Evolutionary conservation across 1,140 invertebrate species (phyloP).

Genomic region (Papilio aristodemus): DNA sequence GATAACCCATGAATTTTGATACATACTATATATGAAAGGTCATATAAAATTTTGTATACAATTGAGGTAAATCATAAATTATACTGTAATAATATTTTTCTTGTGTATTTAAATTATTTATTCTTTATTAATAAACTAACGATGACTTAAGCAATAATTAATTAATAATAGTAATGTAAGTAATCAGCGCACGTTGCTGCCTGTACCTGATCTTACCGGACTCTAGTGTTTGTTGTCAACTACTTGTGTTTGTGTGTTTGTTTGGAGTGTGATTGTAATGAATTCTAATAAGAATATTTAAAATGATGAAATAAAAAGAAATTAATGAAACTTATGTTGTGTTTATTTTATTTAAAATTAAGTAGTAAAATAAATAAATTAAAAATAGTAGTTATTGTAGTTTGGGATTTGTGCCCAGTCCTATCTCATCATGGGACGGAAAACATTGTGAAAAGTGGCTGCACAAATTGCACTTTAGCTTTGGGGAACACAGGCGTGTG

Average conservation of each 20-base stretch:
- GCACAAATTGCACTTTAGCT: no score
- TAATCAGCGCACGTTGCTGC: conserved; percentile 2
- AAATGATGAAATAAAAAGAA: conserved; percentile 1
- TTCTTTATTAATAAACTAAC: conserved; percentile 11
- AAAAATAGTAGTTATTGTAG: no score
- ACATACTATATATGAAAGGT: no score
- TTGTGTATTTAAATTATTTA: not conserved
- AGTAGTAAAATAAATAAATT: not conserved
- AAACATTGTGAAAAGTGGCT: no score
- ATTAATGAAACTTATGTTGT: not conserved
- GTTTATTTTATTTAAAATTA: not conserved
- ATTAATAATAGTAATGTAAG: conserved; percentile 1
- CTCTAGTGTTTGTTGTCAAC: not conserved
- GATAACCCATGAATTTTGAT: no score
- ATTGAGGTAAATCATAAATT: no score
- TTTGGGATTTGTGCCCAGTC: no score
- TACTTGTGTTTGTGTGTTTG: conserved; percentile 1
- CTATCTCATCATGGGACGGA: no score
- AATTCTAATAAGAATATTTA: conserved; percentile 2
- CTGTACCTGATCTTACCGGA: conserved; percentile 23
- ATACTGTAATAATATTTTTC: not conserved
- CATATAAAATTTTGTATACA: no score
- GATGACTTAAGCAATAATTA: conserved; percentile 24
- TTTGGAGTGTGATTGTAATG: not conserved
- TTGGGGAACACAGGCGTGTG: no score